Conservation (phyloP, 2,888 invertebrate genomes). For the Synanthedon myopaeformis region DNA sequence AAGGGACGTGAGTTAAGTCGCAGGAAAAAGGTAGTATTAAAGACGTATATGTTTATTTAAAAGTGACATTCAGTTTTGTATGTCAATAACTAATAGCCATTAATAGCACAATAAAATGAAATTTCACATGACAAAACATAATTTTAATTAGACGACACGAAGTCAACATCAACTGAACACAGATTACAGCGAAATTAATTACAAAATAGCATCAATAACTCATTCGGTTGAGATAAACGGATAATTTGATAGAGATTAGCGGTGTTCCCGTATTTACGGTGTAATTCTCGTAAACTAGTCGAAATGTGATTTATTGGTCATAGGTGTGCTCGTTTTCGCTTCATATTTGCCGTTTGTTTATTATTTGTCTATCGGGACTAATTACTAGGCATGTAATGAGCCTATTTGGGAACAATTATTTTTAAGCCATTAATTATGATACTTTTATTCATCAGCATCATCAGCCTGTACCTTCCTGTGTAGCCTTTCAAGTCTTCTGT, state of each 20-base stretch:
- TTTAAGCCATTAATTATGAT: too few species aligned
- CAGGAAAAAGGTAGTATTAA: too few species aligned
- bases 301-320: conserved; percentile 17
- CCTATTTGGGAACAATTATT: too few species aligned
- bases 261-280: conserved; percentile 10
- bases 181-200: conserved; percentile 9
- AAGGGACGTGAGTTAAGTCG: too few species aligned
- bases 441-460: too few species aligned
- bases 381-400: not conserved
- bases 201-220: conserved; percentile 8
- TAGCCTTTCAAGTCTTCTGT: too few species aligned
- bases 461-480: too few species aligned
- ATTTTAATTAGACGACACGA: not conserved
- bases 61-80: too few species aligned
- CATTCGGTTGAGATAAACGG: conserved; percentile 12
- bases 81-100: too few species aligned
- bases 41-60: too few species aligned
- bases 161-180: not conserved
- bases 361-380: not conserved
- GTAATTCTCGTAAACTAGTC: conserved; percentile 14
- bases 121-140: too few species aligned
- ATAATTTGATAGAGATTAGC: conserved; percentile 27
- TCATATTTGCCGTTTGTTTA: not conserved
- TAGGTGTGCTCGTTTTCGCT: not conserved
- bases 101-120: too few species aligned